Evolutionary conservation across 1,140 invertebrate genomes (phyloP), one percentile per base, ranked within the genome.

Genomic region (Ceratina japonica): DNA sequence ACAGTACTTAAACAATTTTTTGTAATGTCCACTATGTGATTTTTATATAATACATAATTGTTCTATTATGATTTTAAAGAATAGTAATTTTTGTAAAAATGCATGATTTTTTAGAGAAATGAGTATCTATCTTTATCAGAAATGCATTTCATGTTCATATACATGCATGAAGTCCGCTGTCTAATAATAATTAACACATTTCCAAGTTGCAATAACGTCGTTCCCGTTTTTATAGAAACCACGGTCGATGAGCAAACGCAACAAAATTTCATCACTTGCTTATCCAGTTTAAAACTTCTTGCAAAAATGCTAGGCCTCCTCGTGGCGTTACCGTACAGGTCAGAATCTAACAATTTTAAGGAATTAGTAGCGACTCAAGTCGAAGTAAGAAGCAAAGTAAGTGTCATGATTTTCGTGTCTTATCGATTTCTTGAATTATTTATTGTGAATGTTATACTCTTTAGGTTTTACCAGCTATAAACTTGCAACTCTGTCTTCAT

Each of bases 381-480:
- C 27, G 80, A 89, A 31, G 74, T 92, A 62, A 87, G 92, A 82
- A 89, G 83, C 62, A 87, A 87, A 64, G 91, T 92, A 86, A 77
- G 81, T 87, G 49, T 70, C 52, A 44, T 58, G 73, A 27, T 77
- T 68, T 70, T 16, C 20, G 8, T 58, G 27, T 18, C n/a, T 64
- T 24, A 44, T 12, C 12, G 0, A 59, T 44, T 44, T 1, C 1
- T 65, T 20, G n/a, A n/a, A n/a, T n/a, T n/a, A n/a, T n/a, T 3
- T 27, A 0, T 18, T 15, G 66, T 61, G 66, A 27, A 52, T 20
- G 15, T 76, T 24, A 37, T 54, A 13, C n/a, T 65, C 37, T 12
- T 66, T 88, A 94, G 93, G 74, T 93, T 64, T 80, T 88, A 44
- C 93, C 93, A 13, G 91, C 93, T 0, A 76, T 95, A 52, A 92